A percentile compares a stretch with the other conserved stretches of the same genome.
Evolutionary conservation across 2,888 invertebrate genomes (phyloP).

Genomic region (Dynastes grantii): DNA sequence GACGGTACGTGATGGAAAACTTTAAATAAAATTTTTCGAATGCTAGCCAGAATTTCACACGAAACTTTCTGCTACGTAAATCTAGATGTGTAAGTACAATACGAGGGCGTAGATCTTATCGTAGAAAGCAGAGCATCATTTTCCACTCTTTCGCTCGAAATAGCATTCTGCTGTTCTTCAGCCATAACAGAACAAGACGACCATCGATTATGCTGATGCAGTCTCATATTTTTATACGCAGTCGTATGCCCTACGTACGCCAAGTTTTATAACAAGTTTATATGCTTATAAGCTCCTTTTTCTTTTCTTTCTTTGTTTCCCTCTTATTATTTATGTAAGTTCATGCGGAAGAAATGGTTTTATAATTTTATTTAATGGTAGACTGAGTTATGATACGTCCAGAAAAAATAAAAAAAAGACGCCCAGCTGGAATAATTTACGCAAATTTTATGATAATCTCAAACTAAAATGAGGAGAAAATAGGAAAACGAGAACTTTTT

Average conservation of each 20-base stretch:
- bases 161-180: constrained; percentile 24
- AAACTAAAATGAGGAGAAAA: constrained; percentile 39
- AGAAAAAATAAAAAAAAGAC: constrained; percentile 7
- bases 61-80: constrained; percentile 12
- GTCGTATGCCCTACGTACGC: constrained; percentile 7
- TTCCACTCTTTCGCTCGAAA: neutral
- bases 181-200: constrained; percentile 14
- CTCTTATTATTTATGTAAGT: constrained; percentile 38
- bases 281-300: constrained; percentile 12
- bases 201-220: constrained; percentile 41
- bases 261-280: constrained; percentile 16
- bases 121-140: neutral
- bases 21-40: constrained; percentile 40
- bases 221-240: constrained; percentile 25
- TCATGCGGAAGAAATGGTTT: constrained; percentile 32
- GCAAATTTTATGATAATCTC: constrained; percentile 46
- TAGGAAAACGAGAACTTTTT: constrained; percentile 32
- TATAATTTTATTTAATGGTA: constrained; percentile 42
- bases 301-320: constrained; percentile 22
- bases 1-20: constrained; percentile 39
- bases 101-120: constrained; percentile 1
- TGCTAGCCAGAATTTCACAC: constrained; percentile 14
- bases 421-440: constrained; percentile 36
- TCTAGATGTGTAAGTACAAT: constrained; percentile 16
- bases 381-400: constrained; percentile 14